Evolutionary conservation across 1,140 invertebrate genomes (phyloP).

Genomic region (Drosophila sp.): DNA sequence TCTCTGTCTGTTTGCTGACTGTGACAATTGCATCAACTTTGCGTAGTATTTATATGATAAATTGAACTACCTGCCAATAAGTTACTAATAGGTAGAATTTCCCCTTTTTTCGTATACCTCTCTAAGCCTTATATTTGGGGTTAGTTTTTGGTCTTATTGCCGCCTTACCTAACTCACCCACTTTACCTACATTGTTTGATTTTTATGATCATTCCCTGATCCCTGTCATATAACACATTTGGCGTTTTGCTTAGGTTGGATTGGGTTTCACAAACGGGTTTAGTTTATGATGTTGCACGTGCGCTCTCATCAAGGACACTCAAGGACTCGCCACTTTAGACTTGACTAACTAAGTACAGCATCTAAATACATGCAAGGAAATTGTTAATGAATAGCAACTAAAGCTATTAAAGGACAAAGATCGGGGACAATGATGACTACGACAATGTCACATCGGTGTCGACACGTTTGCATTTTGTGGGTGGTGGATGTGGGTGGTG

Average conservation of each 20-base stretch:
- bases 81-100: constrained; percentile 13
- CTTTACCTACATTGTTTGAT: neutral
- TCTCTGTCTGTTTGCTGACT: constrained; percentile 25
- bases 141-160: neutral
- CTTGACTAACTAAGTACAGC: constrained; percentile 22
- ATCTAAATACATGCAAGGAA: constrained; percentile 15
- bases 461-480: neutral
- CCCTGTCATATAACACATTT: constrained; percentile 5
- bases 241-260: neutral
- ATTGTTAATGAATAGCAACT: constrained; percentile 71
- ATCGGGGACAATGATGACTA: constrained; percentile 15
- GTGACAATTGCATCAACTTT: constrained; percentile 19
- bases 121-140: neutral
- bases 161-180: neutral
- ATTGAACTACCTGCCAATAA: constrained; percentile 9
- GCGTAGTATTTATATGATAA: neutral
- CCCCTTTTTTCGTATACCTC: neutral
- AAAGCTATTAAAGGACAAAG: constrained; percentile 33
- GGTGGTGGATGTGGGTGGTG: neutral
- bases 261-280: constrained; percentile 1
- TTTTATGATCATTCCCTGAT: constrained; percentile 2
- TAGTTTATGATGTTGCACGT: constrained; percentile 19
- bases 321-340: constrained; percentile 29
- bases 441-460: constrained; percentile 6
- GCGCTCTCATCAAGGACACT: constrained; percentile 26